Percentiles rank a stretch among this genome's conserved stretches.
These are phyloP conservation scores for Sinodicranocentrus sp. DNA, from an alignment of 2,888 invertebrate genomes.

Conservation along the genomic window DNA sequence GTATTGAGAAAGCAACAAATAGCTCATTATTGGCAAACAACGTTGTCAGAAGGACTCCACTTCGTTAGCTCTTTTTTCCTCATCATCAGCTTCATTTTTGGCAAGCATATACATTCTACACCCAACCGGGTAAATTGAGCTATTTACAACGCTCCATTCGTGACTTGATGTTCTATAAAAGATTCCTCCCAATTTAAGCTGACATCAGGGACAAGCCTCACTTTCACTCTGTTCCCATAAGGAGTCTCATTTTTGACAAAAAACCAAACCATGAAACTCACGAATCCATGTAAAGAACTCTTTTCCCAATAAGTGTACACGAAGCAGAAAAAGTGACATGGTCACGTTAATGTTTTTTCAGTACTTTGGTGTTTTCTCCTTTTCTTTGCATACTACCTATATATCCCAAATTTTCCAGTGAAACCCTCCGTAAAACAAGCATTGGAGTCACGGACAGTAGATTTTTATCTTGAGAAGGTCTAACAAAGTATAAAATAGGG, in stretches of 20 bases:
- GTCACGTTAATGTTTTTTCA: background rate
- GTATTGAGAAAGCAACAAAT: too few species aligned
- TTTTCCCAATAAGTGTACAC: background rate
- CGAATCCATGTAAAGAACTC: too few species aligned
- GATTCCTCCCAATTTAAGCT: slow-evolving; percentile 32
- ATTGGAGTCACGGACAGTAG: background rate
- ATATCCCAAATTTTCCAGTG: too few species aligned
- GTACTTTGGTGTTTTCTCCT: too few species aligned
- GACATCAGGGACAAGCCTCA: slow-evolving; percentile 18
- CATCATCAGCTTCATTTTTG: slow-evolving; percentile 4
- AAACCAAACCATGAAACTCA: background rate
- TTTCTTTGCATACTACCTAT: too few species aligned
- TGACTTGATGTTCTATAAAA: slow-evolving; percentile 53
- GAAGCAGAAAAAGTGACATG: slow-evolving; percentile 15
- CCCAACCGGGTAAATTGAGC: slow-evolving; percentile 33
- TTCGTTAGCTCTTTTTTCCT: background rate
- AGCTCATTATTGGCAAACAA: too few species aligned
- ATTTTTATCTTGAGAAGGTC: slow-evolving; percentile 1
- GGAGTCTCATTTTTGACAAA: slow-evolving; percentile 11
- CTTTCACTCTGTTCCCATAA: background rate
- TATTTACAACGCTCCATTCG: slow-evolving; percentile 34
- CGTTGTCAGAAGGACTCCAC: too few species aligned
- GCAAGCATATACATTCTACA: slow-evolving; percentile 4
- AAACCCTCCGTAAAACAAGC: too few species aligned
- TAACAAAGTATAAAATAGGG: background rate